A percentile compares a stretch with the other conserved stretches of the same genome.
phyloP scores from a whole-genome alignment of 2,797 vertebrate genomes.

The Melanotaenia maccullochi region DNA sequence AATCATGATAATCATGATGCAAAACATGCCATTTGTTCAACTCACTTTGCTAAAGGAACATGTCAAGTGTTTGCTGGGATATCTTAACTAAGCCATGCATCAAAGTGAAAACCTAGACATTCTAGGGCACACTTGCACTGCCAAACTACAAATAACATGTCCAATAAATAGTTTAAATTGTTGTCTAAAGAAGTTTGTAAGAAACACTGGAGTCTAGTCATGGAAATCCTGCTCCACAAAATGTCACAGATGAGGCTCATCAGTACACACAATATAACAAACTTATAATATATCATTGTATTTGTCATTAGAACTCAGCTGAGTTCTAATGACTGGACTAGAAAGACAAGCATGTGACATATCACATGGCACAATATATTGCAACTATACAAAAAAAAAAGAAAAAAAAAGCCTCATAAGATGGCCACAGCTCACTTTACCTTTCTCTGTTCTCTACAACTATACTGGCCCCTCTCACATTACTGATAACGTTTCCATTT shows the following conservation, averaged over 20 bases:
- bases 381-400: too few species aligned
- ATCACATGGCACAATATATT: too few species aligned
- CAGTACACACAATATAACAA: not conserved
- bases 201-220: not conserved
- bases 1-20: slow-evolving; percentile 32
- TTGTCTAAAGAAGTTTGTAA: slow-evolving; percentile 1
- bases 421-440: too few species aligned
- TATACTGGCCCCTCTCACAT: too few species aligned
- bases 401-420: too few species aligned
- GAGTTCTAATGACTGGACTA: not conserved
- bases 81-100: slow-evolving; percentile 13
- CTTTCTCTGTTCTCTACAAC: too few species aligned
- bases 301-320: not conserved
- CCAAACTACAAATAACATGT: slow-evolving; percentile 11
- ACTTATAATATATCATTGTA: not conserved
- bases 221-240: slow-evolving; percentile 15
- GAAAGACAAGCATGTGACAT: too few species aligned
- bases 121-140: slow-evolving; percentile 9
- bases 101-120: slow-evolving; percentile 37
- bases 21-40: slow-evolving; percentile 42
- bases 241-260: not conserved
- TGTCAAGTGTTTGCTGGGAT: slow-evolving; percentile 16
- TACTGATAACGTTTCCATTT: too few species aligned
- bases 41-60: not conserved
- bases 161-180: not conserved